These are phyloP conservation scores for Lasioglossum figueresi DNA, from an alignment of 2,888 invertebrate species.

Conservation along the genomic window DNA sequence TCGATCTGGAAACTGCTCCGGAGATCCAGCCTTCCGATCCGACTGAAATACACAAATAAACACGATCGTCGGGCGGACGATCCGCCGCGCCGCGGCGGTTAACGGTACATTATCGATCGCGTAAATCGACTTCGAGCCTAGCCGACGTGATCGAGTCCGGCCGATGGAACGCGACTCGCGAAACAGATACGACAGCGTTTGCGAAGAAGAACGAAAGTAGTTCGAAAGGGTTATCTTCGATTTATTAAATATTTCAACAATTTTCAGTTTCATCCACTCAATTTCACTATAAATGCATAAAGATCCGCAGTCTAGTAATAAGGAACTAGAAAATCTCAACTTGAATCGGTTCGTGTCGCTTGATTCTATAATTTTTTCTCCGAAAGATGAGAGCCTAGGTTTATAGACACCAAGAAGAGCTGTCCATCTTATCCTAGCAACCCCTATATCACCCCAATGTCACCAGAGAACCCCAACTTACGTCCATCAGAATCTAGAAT, in stretches of 20 bases:
- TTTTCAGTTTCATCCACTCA: too few species aligned
- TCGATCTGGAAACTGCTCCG: constrained; percentile 22
- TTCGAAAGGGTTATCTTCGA: too few species aligned
- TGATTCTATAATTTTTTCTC: background rate
- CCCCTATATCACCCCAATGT: background rate
- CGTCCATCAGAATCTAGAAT: background rate
- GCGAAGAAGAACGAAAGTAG: background rate
- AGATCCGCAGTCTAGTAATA: too few species aligned
- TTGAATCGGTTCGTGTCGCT: background rate
- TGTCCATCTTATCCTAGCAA: background rate
- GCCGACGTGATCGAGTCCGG: background rate
- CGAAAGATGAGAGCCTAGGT: background rate
- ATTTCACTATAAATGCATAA: too few species aligned
- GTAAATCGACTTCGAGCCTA: constrained; percentile 30
- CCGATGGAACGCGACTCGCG: background rate
- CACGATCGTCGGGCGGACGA: background rate
- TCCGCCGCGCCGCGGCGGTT: background rate
- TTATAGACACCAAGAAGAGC: background rate
- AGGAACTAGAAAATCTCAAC: background rate
- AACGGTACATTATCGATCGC: constrained; percentile 44
- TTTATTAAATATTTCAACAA: too few species aligned
- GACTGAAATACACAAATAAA: constrained; percentile 30
- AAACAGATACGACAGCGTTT: background rate
- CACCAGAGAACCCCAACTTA: background rate
- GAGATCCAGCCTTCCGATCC: background rate